These are phyloP conservation scores for Nephrocerus scutellatus DNA, from an alignment of 2,888 invertebrate genomes.

Conservation along the genomic window DNA sequence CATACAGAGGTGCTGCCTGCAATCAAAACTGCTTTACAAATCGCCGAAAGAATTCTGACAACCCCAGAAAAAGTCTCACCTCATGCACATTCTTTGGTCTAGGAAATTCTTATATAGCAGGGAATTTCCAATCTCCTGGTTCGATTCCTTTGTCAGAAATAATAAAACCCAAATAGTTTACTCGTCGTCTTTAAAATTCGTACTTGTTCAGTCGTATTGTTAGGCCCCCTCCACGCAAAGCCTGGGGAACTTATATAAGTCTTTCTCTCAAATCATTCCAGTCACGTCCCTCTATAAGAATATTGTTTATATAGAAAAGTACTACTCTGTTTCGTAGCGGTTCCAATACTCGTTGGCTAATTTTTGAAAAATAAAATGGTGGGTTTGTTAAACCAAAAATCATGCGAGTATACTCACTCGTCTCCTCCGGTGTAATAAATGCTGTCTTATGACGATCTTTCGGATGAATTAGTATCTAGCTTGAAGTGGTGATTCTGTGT, in stretches of 20 bases:
- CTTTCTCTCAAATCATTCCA: slow-evolving; percentile 1
- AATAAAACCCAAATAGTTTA: no score
- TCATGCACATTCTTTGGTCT: slow-evolving; percentile 2
- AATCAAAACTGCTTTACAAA: no score
- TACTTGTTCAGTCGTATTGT: no score
- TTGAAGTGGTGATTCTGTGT: background rate
- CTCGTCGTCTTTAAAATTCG: no score
- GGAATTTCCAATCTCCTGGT: background rate
- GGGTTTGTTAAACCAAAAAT: no score
- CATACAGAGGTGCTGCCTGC: no score
- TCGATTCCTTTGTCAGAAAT: no score
- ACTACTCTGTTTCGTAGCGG: slow-evolving; percentile 2
- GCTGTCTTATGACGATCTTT: no score
- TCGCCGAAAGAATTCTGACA: no score
- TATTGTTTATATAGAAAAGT: slow-evolving; percentile 6
- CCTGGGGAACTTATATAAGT: background rate
- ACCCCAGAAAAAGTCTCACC: background rate
- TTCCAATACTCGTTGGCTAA: slow-evolving; percentile 5
- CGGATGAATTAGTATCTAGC: slow-evolving; percentile 5
- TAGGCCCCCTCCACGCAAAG: no score
- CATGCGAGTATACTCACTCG: no score
- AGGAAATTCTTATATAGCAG: background rate
- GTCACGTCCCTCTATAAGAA: slow-evolving; percentile 4
- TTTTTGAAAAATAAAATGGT: slow-evolving; percentile 11
- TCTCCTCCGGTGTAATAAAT: no score